Evolutionary conservation across 2,797 vertebrate species (phyloP).

Genomic region (Streptopelia turtur): DNA sequence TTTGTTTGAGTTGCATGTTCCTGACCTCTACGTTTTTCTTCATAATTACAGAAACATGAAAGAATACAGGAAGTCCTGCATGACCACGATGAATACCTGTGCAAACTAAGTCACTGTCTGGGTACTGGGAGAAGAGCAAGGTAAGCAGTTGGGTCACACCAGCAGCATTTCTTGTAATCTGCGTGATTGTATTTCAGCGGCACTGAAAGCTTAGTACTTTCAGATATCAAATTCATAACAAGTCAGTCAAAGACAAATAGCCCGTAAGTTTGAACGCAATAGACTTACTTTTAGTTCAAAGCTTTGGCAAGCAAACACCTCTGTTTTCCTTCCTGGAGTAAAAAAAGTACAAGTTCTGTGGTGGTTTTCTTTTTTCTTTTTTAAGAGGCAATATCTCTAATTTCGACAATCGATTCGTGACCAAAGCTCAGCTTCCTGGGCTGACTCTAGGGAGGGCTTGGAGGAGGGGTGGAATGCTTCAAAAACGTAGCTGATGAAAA

Average conservation of each 20-base stretch:
- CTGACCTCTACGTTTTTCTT: slow-evolving; percentile 68
- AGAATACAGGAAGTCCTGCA: slow-evolving; percentile 60
- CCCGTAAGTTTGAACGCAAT: not conserved
- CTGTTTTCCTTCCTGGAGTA: not conserved
- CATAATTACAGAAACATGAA: slow-evolving; percentile 77
- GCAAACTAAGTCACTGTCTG: slow-evolving; percentile 63
- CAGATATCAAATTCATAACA: slow-evolving; percentile 65
- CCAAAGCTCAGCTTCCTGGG: slow-evolving; percentile 43
- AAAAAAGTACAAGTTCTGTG: not conserved
- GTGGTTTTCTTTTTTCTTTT: not conserved
- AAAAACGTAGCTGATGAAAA: slow-evolving; percentile 71
- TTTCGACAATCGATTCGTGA: slow-evolving; percentile 35
- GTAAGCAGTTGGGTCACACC: slow-evolving; percentile 67
- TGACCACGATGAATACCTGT: slow-evolving; percentile 58
- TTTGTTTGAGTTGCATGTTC: not conserved
- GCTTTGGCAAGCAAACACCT: not conserved
- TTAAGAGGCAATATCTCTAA: slow-evolving; percentile 4
- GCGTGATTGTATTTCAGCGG: slow-evolving; percentile 51
- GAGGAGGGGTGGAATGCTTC: slow-evolving; percentile 76
- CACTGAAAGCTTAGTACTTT: slow-evolving; percentile 5
- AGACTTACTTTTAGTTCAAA: not conserved
- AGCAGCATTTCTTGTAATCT: slow-evolving; percentile 57
- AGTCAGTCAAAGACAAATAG: slow-evolving; percentile 39
- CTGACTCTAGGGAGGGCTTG: slow-evolving; percentile 65
- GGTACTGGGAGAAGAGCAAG: slow-evolving; percentile 61